Evolutionary conservation across 2,797 vertebrate genomes (phyloP).

Genomic region (Sebastes taczanowskii): DNA sequence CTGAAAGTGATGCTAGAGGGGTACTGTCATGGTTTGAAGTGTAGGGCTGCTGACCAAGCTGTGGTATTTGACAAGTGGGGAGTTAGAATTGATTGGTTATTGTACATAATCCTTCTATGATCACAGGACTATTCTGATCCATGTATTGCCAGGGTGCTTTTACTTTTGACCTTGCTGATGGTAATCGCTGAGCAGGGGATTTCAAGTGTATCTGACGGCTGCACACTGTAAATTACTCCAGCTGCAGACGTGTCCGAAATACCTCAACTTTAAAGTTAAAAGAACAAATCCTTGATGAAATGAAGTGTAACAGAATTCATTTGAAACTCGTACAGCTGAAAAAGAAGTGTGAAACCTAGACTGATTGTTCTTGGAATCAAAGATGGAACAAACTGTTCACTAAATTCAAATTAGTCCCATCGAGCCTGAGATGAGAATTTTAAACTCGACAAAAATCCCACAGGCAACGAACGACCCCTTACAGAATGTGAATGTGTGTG

Average conservation of each 20-base stretch:
- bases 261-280: neutral
- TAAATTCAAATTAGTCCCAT: constrained; percentile 15
- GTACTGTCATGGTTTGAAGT: too few relatives aligned
- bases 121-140: neutral
- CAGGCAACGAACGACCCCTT: neutral
- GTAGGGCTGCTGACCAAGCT: too few relatives aligned
- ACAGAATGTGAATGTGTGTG: neutral
- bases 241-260: neutral
- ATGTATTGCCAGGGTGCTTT: neutral
- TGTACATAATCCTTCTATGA: neutral
- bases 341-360: neutral
- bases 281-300: neutral
- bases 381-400: neutral
- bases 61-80: too few relatives aligned
- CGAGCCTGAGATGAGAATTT: neutral
- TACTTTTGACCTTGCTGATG: neutral
- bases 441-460: neutral
- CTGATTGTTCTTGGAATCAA: neutral
- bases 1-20: too few relatives aligned
- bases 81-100: too few relatives aligned
- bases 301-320: neutral
- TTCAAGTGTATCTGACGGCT: neutral
- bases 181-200: neutral
- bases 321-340: neutral
- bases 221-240: neutral